Base-by-base conservation (phyloP, 2,797 vertebrate genomes). In the Myioborus melanocephalus region DNA sequence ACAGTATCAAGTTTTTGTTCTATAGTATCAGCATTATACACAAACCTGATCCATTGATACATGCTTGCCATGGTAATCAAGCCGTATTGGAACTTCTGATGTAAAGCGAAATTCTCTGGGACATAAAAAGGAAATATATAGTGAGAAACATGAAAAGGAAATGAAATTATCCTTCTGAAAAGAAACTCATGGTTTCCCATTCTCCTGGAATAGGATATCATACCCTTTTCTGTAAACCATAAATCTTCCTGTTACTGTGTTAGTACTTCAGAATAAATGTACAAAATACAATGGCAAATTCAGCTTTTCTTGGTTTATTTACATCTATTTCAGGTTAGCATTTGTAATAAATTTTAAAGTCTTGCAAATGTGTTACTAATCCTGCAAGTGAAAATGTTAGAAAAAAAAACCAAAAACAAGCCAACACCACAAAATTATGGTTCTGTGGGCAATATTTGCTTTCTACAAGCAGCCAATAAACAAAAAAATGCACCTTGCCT, bases 41-140 rank as follows among this genome's bases (percentile, higher is more conserved):
- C 97, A 63, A 96, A 99, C 99, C 99, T 99, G 99, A 93, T 99
- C 99, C 99, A 99, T 99, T 41, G 99, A 98, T 23, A 99, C 98
- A 4, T 99, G 99, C 93, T 99, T 99, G 70, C 99, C 99, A 1
- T 99, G 99, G 95, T 99, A 99, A 97, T 99, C 99, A 86, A 99
- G 97, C 10, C 99, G 98, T 95, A 99, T 99, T 5, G 99, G 99
- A 97, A 99, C 99, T 97, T 99, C 99, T 32, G 99, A 99, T 2
- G 98, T 99, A 95, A 99, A 99, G n/a, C 99, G 98, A 97, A 99
- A 99, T 97, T 99, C 99, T 97, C 99, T 99, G 95, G 47, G 81
- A 96, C 39, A 79, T 1, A 92, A 1, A 92, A 81, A 75, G 35
- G 16, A 90, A 84, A 79, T 69, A 65, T 32, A 63, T 4, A 41